These are phyloP conservation scores for Drosophila acutilabella DNA, from an alignment of 2,888 invertebrate genomes.

Conservation along the genomic window DNA sequence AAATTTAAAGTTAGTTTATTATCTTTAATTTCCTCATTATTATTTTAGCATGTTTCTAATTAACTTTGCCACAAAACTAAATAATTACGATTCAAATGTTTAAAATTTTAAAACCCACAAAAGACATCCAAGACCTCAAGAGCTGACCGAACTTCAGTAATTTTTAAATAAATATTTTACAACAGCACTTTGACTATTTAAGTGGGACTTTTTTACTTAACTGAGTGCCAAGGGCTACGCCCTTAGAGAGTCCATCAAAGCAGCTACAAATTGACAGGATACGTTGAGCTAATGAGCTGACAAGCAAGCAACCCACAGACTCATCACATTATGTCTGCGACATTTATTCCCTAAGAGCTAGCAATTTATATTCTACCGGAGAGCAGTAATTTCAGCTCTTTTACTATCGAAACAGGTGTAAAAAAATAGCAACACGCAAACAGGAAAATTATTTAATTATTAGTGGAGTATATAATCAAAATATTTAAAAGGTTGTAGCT, in stretches of 20 bases:
- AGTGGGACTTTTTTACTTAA: conserved; percentile 2
- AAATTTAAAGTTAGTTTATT: too few relatives aligned
- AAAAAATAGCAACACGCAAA: background rate
- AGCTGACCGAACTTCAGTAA: background rate
- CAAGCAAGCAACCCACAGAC: conserved; percentile 2
- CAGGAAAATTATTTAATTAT: conserved; percentile 3
- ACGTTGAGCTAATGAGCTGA: conserved; percentile 14
- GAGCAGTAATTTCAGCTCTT: background rate
- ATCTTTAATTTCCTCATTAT: too few relatives aligned
- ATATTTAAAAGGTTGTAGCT: background rate
- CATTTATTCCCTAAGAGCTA: background rate
- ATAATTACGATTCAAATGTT: too few relatives aligned
- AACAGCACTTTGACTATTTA: conserved; percentile 14
- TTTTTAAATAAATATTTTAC: conserved; percentile 38
- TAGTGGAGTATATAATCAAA: conserved; percentile 6
- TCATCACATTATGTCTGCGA: conserved; percentile 11
- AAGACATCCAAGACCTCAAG: background rate
- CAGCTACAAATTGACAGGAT: conserved; percentile 16
- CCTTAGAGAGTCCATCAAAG: conserved; percentile 10
- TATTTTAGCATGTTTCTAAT: too few relatives aligned
- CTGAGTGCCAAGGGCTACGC: background rate
- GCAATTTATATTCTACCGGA: background rate
- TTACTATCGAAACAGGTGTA: conserved; percentile 17
- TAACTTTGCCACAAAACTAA: too few relatives aligned
- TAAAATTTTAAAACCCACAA: background rate